A percentile compares a stretch with the other conserved stretches of the same genome.
Evolutionary conservation across 1,140 invertebrate genomes (phyloP).

Genomic region (Drosophila nasuta): DNA sequence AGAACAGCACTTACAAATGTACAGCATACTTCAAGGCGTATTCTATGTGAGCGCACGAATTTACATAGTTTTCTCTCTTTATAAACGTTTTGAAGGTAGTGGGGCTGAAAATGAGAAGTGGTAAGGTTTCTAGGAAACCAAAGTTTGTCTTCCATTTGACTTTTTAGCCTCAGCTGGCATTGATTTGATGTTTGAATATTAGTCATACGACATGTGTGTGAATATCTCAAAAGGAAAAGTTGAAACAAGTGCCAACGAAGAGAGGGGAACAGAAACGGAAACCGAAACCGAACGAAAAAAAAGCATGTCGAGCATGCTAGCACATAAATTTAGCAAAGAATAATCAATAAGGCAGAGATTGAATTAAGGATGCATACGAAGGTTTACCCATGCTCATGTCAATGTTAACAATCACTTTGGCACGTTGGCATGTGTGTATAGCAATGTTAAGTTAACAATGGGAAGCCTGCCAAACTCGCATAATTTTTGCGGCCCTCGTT

Average conservation of each 20-base stretch:
- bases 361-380: slow-evolving; percentile 17
- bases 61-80: slow-evolving; percentile 21
- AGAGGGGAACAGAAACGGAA: too few species aligned
- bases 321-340: slow-evolving; percentile 38
- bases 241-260: not conserved
- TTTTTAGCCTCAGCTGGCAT: slow-evolving; percentile 45
- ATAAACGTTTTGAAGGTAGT: not conserved
- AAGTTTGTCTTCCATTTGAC: slow-evolving; percentile 36
- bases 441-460: not conserved
- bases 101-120: not conserved
- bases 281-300: not conserved
- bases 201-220: slow-evolving; percentile 47
- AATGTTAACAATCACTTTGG: not conserved
- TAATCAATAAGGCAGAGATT: slow-evolving; percentile 31
- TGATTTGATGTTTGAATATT: slow-evolving; percentile 48
- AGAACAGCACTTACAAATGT: slow-evolving; percentile 28
- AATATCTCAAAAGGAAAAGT: slow-evolving; percentile 32
- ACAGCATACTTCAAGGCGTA: slow-evolving; percentile 30
- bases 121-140: not conserved
- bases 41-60: slow-evolving; percentile 23
- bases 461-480: not conserved
- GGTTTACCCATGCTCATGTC: slow-evolving; percentile 3
- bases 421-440: not conserved
- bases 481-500: not conserved
- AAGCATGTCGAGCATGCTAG: slow-evolving; percentile 16